Evolutionary conservation across 2,113 vertebrate species (phyloP).

Genomic region (Cervus canadensis): DNA sequence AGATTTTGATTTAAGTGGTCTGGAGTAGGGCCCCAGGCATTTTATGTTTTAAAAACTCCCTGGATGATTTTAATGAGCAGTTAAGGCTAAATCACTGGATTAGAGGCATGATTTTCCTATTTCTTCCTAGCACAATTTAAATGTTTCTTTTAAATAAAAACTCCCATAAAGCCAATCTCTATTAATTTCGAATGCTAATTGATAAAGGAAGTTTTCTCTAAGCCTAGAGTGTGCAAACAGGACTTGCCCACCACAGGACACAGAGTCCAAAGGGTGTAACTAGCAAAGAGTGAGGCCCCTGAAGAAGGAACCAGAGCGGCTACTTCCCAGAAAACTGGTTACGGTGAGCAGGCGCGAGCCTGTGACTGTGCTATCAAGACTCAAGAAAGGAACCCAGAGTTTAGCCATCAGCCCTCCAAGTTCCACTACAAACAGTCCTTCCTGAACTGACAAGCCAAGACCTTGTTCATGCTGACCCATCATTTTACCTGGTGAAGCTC

Average conservation of each 20-base stretch:
- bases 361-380: neutral
- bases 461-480: neutral
- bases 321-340: neutral
- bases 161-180: neutral
- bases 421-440: neutral
- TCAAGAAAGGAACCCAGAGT: neutral
- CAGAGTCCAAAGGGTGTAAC: no score
- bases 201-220: neutral
- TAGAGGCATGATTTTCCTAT: neutral
- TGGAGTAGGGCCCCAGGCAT: neutral
- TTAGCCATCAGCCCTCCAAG: neutral
- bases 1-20: neutral
- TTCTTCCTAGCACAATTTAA: neutral
- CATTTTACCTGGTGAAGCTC: neutral
- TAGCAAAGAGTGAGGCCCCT: neutral
- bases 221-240: neutral
- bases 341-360: neutral
- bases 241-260: neutral
- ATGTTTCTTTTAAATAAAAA: neutral
- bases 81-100: neutral
- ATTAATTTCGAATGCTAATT: neutral
- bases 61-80: neutral
- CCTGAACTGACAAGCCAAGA: neutral
- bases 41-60: neutral
- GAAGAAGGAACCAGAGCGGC: neutral